Conservation (phyloP, 2,113 vertebrate species). For the Oryzias curvinotus region DNA sequence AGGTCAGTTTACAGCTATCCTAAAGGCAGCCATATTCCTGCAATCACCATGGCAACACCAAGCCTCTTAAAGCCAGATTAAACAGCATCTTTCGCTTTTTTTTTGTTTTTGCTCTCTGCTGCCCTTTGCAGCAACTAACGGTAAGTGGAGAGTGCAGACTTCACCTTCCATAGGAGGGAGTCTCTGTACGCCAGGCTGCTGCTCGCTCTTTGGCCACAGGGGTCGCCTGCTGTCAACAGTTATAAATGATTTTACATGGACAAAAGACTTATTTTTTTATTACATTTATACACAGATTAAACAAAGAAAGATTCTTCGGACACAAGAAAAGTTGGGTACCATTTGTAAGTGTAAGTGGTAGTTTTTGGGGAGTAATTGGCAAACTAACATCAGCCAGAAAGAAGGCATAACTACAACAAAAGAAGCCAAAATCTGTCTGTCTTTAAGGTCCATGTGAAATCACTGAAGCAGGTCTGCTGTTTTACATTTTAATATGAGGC, state of each 20-base stretch:
- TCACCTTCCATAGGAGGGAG: slow-evolving; percentile 31
- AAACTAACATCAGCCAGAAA: no score
- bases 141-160: slow-evolving; percentile 47
- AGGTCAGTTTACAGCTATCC: slow-evolving; percentile 59
- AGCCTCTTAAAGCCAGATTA: slow-evolving; percentile 10
- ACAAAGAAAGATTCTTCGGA: no score
- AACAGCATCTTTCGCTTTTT: slow-evolving; percentile 52
- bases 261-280: neutral
- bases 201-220: slow-evolving; percentile 53
- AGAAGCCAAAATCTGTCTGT: slow-evolving; percentile 5
- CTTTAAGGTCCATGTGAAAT: slow-evolving; percentile 51
- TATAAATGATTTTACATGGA: slow-evolving; percentile 56
- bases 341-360: no score
- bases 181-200: slow-evolving; percentile 57
- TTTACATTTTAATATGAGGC: slow-evolving; percentile 41
- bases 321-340: no score
- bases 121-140: slow-evolving; percentile 39
- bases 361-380: no score
- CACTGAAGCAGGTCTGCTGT: slow-evolving; percentile 48
- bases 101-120: slow-evolving; percentile 12
- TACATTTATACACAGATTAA: no score
- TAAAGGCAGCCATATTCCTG: slow-evolving; percentile 38
- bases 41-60: slow-evolving; percentile 40
- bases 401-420: no score
- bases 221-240: slow-evolving; percentile 37